Evolutionary conservation across 2,797 vertebrate genomes (phyloP), one percentile per base, ranked within the genome.

Genomic region (Allobates femoralis): DNA sequence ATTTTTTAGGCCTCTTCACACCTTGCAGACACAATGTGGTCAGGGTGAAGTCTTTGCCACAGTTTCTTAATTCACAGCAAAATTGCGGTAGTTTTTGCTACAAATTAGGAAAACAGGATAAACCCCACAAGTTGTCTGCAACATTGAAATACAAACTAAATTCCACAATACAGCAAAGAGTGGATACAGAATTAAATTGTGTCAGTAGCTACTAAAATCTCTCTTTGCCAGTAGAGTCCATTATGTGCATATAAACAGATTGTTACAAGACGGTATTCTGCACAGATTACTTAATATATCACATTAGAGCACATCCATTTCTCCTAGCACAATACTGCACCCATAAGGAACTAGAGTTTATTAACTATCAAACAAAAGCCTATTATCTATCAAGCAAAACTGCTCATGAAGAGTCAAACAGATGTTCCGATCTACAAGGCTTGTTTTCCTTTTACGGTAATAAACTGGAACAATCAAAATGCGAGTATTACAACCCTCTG

Each of bases 381-480:
- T 79, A 84, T 76, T 84, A 76, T 84, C 83, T 84, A 76, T 84
- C 73, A 84, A 64, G 58, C 73, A 60, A 84, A 84, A 84, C 83
- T 50, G 83, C 60, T 60, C 55, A 10, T 71, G 76, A 56, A 79
- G 84, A 53, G 76, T 85, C 74, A 85, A 67, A 32, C 84, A 85
- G 84, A 78, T 85, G 84, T 79, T 85, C 62, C 19, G 23, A 71
- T 85, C 76, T 79, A 79, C 60, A 30, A 56, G 84, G 46, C 75
- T 60, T 71, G 64, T 67, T 58, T 83, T 85, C 53, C 69, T 79
- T 79, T 53, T 34, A 79, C 64, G 76, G 64, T 46, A 79, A 79
- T 79, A 85, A 78, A 76, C 71, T 51, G 81, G 67, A 85, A 78
- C 74, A 69, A 85, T 69, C 50, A 71, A 46, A 79, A 67, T 69